Conservation (phyloP, 2,113 vertebrate species). For the Xiphophorus couchianus region DNA sequence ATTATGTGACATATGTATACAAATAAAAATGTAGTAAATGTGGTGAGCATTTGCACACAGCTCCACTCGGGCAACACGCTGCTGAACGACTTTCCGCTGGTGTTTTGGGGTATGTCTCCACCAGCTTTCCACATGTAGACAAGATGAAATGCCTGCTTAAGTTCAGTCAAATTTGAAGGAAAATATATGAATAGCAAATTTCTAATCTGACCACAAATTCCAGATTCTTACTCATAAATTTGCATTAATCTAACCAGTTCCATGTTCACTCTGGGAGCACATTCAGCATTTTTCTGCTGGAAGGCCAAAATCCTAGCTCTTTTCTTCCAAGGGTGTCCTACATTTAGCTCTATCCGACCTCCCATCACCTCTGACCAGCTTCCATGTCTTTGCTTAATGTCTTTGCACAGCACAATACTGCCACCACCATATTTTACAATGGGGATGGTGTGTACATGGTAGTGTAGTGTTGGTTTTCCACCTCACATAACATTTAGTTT, state of each 20-base stretch:
- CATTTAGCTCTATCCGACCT: too few species aligned
- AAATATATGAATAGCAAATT: neutral
- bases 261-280: neutral
- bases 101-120: too few species aligned
- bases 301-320: neutral
- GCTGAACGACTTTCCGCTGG: too few species aligned
- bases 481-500: neutral
- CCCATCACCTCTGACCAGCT: too few species aligned
- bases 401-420: neutral
- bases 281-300: too few species aligned
- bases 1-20: neutral
- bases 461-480: neutral
- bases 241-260: neutral
- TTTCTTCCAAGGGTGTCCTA: neutral
- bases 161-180: neutral
- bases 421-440: neutral
- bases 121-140: too few species aligned
- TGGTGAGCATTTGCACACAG: neutral
- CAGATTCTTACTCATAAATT: too few species aligned
- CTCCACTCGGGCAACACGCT: too few species aligned
- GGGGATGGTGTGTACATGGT: neutral
- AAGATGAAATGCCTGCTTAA: neutral
- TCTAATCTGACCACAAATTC: neutral
- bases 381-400: too few species aligned
- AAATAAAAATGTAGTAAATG: neutral